phyloP scores from a whole-genome alignment of 1,140 invertebrate species.

The Adelges cooleyi region DNA sequence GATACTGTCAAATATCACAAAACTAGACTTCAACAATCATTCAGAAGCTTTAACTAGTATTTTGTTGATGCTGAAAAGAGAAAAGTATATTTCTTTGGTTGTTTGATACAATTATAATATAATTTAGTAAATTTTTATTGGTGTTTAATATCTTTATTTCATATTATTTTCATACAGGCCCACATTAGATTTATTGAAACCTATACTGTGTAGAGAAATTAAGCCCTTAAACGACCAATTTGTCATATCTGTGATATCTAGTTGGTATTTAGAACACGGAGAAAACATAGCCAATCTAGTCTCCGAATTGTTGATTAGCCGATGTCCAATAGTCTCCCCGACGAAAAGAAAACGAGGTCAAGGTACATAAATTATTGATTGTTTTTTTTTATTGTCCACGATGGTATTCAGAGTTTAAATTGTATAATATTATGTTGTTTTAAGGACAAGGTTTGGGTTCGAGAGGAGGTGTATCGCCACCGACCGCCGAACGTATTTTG shows the following conservation, averaged over 20 bases:
- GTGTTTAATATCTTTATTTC: neutral
- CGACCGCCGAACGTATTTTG: slow-evolving; percentile 68
- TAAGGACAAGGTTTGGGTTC: slow-evolving; percentile 32
- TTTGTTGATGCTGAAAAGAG: slow-evolving; percentile 78
- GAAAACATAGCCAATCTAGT: slow-evolving; percentile 79
- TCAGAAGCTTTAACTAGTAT: slow-evolving; percentile 87
- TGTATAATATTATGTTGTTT: too few relatives aligned
- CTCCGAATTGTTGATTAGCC: slow-evolving; percentile 58
- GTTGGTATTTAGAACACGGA: slow-evolving; percentile 77
- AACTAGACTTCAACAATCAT: slow-evolving; percentile 75
- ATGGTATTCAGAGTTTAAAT: too few relatives aligned
- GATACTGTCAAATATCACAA: slow-evolving; percentile 77
- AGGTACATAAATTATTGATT: slow-evolving; percentile 5
- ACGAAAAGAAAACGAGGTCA: slow-evolving; percentile 73
- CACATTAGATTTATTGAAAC: slow-evolving; percentile 68
- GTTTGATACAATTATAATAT: too few relatives aligned
- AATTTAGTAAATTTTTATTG: too few relatives aligned
- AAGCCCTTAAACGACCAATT: slow-evolving; percentile 61
- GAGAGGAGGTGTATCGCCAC: slow-evolving; percentile 41
- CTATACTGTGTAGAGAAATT: slow-evolving; percentile 66
- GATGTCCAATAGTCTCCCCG: slow-evolving; percentile 68
- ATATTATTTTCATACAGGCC: slow-evolving; percentile 45
- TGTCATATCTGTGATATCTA: slow-evolving; percentile 76
- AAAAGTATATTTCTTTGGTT: slow-evolving; percentile 49
- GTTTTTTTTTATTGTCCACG: too few relatives aligned